Evolutionary conservation across 2,797 vertebrate genomes (phyloP), one percentile per base, ranked within the genome.

Genomic region (Neopelma chrysocephalum): DNA sequence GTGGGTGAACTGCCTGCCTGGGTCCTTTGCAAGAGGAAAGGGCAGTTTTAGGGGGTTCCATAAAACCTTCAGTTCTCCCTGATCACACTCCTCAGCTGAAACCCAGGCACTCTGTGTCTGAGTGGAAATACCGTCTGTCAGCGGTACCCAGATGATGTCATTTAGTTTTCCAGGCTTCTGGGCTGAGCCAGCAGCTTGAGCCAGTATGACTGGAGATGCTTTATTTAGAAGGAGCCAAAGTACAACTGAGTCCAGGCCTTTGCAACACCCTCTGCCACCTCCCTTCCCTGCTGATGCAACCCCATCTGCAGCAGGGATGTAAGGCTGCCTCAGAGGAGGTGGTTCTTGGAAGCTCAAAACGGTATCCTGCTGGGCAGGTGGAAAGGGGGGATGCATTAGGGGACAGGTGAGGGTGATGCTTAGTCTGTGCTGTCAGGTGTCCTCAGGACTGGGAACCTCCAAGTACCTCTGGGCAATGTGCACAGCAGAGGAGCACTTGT

Each of bases 111-210:
- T 85, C 18, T 4, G 42, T 65, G 89, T 80, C 84, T 93, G 60
- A 87, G 94, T 91, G 87, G 87, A 96, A 93, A 94, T 70, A 68
- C 7, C 2, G 22, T 61, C 71, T 90, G 87, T 81, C 11, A 4
- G 51, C 43, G 3, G 79, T 82, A 87, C 95, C 60, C 87, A 92
- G 91, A 94, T 96, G 94, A 97, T 93, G 94, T 96, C 60, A 97
- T 88, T 75, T 64, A 61, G 93, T 96, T 96, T 97, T 96, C 89
- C 93, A 97, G 89, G 91, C 94, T 95, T 71, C 93, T 94, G 87
- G 91, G 64, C 76, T 95, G 93, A 96, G 92, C 92, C 93, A 96
- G 91, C 93, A 96, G 84, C 92, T 87, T 1, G 1, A 96, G 95
- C 81, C 93, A 96, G 71, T 68, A 91, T 93, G 93, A 95, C 86